phyloP scores from a whole-genome alignment of 2,797 vertebrate genomes.

The Nasua narica region DNA sequence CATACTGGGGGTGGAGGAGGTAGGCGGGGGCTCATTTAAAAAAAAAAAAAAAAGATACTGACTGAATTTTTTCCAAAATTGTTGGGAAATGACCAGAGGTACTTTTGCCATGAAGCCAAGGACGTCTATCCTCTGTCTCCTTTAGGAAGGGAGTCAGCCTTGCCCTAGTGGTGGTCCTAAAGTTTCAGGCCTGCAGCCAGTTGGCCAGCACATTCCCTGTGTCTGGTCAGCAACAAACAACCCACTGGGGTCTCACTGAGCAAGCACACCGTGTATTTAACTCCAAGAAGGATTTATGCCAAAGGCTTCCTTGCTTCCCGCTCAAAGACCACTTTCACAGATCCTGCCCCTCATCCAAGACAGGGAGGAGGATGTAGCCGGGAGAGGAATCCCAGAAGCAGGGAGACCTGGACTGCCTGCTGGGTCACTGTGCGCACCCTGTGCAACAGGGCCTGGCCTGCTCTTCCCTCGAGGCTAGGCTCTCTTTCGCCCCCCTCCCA shows the following conservation, averaged over 20 bases:
- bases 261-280: not conserved
- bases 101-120: not conserved
- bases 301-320: not conserved
- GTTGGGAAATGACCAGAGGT: not conserved
- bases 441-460: not conserved
- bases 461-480: not conserved
- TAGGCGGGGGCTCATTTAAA: too few species aligned
- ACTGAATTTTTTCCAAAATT: not conserved
- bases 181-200: not conserved
- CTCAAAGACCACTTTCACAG: not conserved
- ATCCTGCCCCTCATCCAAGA: not conserved
- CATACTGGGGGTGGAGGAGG: fast-evolving
- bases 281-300: not conserved
- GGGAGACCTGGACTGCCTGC: not conserved
- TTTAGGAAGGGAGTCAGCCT: not conserved
- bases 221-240: not conserved
- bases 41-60: not conserved
- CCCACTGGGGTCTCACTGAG: not conserved
- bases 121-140: too few species aligned
- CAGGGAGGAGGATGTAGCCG: too few species aligned
- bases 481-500: too few species aligned
- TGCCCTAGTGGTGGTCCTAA: not conserved
- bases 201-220: not conserved
- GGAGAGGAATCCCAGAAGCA: not conserved
- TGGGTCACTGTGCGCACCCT: not conserved